These are phyloP conservation scores for Cercopithecus diana DNA, from an alignment of 2,797 vertebrate genomes.

Conservation along the genomic window DNA sequence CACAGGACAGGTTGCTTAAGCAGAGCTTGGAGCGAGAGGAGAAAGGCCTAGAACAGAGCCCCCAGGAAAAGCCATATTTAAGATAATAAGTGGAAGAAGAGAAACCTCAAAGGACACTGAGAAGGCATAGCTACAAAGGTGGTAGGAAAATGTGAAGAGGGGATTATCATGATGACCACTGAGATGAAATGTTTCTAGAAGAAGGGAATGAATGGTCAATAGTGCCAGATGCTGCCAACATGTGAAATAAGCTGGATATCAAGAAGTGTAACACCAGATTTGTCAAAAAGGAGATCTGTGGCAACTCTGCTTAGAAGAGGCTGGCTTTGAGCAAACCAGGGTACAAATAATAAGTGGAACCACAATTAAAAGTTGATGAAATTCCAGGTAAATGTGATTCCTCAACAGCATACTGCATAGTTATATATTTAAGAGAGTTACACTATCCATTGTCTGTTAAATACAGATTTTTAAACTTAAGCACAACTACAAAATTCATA, in stretches of 20 bases:
- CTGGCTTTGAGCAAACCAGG: neutral
- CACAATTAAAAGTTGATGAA: neutral
- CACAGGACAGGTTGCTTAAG: neutral
- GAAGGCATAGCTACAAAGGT: neutral
- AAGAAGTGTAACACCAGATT: neutral
- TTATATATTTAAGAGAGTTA: conserved; percentile 75
- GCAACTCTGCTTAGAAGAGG: neutral
- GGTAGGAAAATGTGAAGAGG: neutral
- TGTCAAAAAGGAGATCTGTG: neutral
- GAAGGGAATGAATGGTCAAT: neutral
- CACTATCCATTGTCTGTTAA: conserved; percentile 81
- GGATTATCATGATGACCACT: neutral
- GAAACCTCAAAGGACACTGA: neutral
- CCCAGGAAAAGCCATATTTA: neutral
- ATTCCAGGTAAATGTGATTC: conserved; percentile 61
- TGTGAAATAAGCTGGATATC: neutral
- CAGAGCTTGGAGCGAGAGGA: neutral
- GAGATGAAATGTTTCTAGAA: neutral
- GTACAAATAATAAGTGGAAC: neutral
- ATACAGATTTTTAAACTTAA: conserved; percentile 81
- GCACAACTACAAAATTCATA: conserved; percentile 75
- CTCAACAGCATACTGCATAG: conserved; percentile 76
- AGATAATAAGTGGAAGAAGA: neutral
- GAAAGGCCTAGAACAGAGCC: neutral
- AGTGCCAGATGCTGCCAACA: neutral